Base-by-base conservation (phyloP, 2,113 vertebrate species). In the Crotophaga sulcirostris region DNA sequence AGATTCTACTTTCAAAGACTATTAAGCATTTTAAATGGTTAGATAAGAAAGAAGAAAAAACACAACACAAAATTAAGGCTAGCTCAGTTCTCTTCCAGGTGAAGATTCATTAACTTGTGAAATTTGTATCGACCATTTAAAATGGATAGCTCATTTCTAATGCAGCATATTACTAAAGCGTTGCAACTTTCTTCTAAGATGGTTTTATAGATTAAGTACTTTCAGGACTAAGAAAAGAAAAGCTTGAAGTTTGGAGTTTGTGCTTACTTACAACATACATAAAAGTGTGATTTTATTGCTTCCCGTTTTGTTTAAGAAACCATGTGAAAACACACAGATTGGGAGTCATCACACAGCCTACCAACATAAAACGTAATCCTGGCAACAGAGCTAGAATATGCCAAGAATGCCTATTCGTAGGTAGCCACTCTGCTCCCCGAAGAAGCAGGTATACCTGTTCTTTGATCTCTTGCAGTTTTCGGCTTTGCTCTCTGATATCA, bases 391-490 rank as follows among this genome's bases (percentile, higher is more conserved):
- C 31, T 24, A 49, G 23, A 49, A 63, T 29, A 40, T 52, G 80
- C 58, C 86, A 89, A 58, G 82, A 84, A 42, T 33, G 74, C 59
- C 54, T 73, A 5, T 23, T n/a, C 88, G 77, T 31, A 47, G 78
- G 36, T 20, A 92, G 63, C 87, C 38, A 25, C 77, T 31, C 75
- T 84, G 60, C 77, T 96, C 72, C 87, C 40, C 89, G 1, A 60
- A 94, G 84, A 84, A 86, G 89, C 67, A 76, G 81, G 73, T 97
- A 68, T 98, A 99, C 99, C 99, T 99, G 99, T 95, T 99, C 99
- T 97, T 99, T 99, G 96, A 99, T 99, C 97, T 99, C 99, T 83
- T 99, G 99, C 86, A 99, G 98, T 97, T 99, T 99, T 98, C 99
- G 98, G 98, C 99, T 99, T 96, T 99, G 99, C 96, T 99, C 99